Conservation (phyloP, 2,797 vertebrate genomes). For the Notolabrus celidotus region DNA sequence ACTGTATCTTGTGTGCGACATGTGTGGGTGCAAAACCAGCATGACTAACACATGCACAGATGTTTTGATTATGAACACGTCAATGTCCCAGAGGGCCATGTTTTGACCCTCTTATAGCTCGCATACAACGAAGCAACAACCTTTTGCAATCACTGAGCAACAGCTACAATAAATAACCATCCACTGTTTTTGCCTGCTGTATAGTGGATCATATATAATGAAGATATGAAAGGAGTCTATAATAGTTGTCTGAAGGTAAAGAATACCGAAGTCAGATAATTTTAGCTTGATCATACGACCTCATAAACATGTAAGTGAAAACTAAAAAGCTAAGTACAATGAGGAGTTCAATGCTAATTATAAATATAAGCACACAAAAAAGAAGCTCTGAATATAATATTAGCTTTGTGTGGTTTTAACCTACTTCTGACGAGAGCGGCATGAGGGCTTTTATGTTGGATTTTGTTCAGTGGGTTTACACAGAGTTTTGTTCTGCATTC, state of each 20-base stretch:
- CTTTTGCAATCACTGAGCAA: conserved; percentile 20
- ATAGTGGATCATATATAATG: background rate
- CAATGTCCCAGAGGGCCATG: conserved; percentile 59
- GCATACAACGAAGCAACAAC: conserved; percentile 46
- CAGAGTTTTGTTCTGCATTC: conserved; percentile 34
- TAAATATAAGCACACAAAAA: conserved; percentile 40
- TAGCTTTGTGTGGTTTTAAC: conserved; percentile 57
- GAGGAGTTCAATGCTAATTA: conserved; percentile 28
- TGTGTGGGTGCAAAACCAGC: conserved; percentile 68
- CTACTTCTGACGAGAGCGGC: conserved; percentile 54
- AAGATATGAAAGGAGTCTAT: background rate
- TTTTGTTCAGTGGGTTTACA: conserved; percentile 51
- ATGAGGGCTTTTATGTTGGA: conserved; percentile 53
- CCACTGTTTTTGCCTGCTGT: conserved; percentile 1
- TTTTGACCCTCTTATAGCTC: conserved; percentile 65
- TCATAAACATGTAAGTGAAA: conserved; percentile 21
- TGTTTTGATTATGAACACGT: conserved; percentile 61
- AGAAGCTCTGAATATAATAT: conserved; percentile 41
- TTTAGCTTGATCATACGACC: conserved; percentile 14
- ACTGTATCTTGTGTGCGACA: conserved; percentile 59
- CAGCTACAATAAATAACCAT: conserved; percentile 2
- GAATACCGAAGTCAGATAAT: background rate
- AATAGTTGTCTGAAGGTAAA: background rate
- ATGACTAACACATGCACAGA: conserved; percentile 77
- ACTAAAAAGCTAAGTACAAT: conserved; percentile 16